Conservation (phyloP, 1,140 invertebrate genomes). For the Tetranychus cinnabarinus region DNA sequence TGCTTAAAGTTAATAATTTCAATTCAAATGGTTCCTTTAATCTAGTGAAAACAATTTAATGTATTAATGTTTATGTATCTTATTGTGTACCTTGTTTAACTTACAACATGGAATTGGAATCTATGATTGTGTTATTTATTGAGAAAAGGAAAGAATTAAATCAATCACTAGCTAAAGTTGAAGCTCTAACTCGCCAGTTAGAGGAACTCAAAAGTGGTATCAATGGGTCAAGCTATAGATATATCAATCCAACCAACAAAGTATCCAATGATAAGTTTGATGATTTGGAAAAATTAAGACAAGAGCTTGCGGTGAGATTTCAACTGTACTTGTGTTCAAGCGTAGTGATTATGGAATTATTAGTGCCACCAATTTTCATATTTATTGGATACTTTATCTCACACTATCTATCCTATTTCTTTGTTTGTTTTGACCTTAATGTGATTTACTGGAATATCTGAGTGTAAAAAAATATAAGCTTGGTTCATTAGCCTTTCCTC, state of each 20-base stretch:
- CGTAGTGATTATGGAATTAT: no score
- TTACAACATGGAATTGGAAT: slow-evolving; percentile 46
- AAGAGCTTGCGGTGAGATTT: slow-evolving; percentile 58
- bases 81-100: no score
- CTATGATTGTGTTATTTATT: slow-evolving; percentile 79
- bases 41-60: no score
- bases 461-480: background rate
- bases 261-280: slow-evolving; percentile 28
- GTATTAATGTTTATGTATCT: no score
- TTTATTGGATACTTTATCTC: background rate
- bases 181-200: slow-evolving; percentile 72
- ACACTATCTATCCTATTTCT: background rate
- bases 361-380: background rate
- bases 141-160: slow-evolving; percentile 91
- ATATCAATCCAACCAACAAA: slow-evolving; percentile 19
- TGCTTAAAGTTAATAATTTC: no score
- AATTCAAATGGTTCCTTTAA: no score
- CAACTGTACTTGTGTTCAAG: no score
- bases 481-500: background rate
- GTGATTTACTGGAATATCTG: background rate
- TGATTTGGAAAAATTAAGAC: slow-evolving; percentile 62
- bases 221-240: background rate
- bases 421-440: background rate
- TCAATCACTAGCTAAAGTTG: slow-evolving; percentile 78
- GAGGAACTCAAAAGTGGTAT: slow-evolving; percentile 39